phyloP scores from a whole-genome alignment of 2,888 invertebrate species.

The Caenorhabditis plicata region DNA sequence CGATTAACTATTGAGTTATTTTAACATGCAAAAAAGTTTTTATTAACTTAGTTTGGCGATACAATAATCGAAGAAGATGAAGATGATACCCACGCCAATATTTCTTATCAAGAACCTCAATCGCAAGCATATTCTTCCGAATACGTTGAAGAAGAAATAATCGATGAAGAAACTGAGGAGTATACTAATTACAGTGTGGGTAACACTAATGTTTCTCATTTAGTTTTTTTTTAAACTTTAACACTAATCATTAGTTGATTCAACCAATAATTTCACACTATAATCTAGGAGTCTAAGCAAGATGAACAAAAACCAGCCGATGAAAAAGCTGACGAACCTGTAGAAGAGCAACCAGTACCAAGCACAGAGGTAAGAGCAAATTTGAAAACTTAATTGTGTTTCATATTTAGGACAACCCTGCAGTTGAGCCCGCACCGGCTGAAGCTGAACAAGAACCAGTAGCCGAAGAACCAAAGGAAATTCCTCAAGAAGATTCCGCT shows the following conservation, averaged over 20 bases:
- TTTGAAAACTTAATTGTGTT: not conserved
- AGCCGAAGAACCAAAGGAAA: conserved; percentile 8
- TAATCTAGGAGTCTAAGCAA: too few species aligned
- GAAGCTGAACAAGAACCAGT: conserved; percentile 11
- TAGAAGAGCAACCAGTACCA: too few species aligned
- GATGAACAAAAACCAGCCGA: too few species aligned
- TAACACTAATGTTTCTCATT: too few species aligned
- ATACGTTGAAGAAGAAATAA: conserved; percentile 23
- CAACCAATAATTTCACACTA: too few species aligned
- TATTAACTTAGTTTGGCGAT: conserved; percentile 42
- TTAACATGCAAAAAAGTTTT: conserved; percentile 1
- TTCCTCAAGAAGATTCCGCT: conserved; percentile 8
- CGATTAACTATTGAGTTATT: not conserved
- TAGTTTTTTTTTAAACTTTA: conserved; percentile 5
- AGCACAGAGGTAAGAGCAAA: not conserved
- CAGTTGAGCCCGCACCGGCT: conserved; percentile 23
- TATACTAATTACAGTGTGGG: too few species aligned
- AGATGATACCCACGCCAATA: conserved; percentile 43
- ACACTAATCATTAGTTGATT: conserved; percentile 5
- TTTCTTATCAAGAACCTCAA: conserved; percentile 37
- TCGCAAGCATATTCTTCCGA: conserved; percentile 22
- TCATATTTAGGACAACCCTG: not conserved
- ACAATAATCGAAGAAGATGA: conserved; percentile 49
- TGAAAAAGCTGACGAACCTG: too few species aligned
- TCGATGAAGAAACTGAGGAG: conserved; percentile 22